Percentiles rank a stretch among this genome's conserved stretches.
Evolutionary conservation across 2,113 vertebrate genomes (phyloP).

Genomic region (Catagonus wagneri): DNA sequence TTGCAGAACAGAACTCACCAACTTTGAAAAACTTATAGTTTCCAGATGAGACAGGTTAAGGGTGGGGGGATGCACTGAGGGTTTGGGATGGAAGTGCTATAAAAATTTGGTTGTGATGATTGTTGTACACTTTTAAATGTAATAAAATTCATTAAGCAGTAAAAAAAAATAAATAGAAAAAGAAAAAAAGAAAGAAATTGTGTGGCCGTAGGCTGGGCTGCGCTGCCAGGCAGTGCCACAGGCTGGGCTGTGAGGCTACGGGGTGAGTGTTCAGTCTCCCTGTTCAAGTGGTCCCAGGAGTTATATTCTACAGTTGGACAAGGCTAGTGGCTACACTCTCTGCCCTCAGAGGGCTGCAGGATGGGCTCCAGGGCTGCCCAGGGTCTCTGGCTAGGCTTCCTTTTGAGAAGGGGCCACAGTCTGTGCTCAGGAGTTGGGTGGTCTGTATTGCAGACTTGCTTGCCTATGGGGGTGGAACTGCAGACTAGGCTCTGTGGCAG

Average conservation of each 20-base stretch:
- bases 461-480: not conserved
- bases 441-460: not conserved
- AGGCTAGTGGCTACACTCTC: not conserved
- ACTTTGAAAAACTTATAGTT: no score
- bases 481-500: not conserved
- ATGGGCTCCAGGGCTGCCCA: not conserved
- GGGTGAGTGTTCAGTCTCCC: no score
- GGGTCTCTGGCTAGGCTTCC: not conserved
- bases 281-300: fast-evolving
- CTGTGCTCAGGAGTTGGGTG: not conserved
- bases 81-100: no score
- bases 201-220: no score
- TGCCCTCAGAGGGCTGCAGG: not conserved
- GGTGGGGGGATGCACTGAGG: no score
- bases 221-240: not conserved
- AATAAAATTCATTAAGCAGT: no score
- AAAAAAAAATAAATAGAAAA: no score
- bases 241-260: not conserved
- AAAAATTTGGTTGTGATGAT: no score
- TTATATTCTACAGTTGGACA: not conserved
- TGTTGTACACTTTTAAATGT: no score
- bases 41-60: no score
- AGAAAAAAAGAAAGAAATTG: no score
- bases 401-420: not conserved
- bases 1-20: no score